These are phyloP conservation scores for Tyrophagus putrescentiae DNA, from an alignment of 1,140 invertebrate genomes.

Conservation along the genomic window DNA sequence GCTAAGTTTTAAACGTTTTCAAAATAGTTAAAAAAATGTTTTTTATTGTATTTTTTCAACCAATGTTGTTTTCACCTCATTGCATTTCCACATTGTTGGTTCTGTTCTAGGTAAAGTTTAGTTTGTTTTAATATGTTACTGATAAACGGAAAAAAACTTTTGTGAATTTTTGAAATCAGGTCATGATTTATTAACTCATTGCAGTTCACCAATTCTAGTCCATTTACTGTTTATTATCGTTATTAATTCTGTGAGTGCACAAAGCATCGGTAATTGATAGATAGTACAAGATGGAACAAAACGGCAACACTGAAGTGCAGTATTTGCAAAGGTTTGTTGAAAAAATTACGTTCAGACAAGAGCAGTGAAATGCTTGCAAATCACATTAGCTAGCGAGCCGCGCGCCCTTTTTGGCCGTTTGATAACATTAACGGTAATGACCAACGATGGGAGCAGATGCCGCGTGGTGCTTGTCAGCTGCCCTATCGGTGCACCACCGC, in stretches of 20 bases:
- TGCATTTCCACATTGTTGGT: too few relatives aligned
- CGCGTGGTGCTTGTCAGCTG: background rate
- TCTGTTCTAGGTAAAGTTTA: background rate
- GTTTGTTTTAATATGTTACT: too few relatives aligned
- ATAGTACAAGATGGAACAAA: too few relatives aligned
- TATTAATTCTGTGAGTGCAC: background rate
- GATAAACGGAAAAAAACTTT: too few relatives aligned
- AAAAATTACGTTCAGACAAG: too few relatives aligned
- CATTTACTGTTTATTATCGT: background rate
- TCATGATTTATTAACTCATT: slow-evolving; percentile 15
- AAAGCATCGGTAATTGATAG: slow-evolving; percentile 1
- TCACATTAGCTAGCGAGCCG: slow-evolving; percentile 3
- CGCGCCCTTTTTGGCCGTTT: too few relatives aligned
- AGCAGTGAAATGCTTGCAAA: background rate
- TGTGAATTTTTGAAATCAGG: too few relatives aligned
- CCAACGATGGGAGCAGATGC: background rate
- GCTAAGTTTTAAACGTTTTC: too few relatives aligned
- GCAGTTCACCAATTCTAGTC: background rate
- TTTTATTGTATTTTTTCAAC: too few relatives aligned
- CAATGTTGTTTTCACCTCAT: too few relatives aligned
- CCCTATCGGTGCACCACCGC: background rate
- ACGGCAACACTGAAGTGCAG: background rate
- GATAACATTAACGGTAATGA: slow-evolving; percentile 13
- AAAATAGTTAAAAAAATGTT: too few relatives aligned
- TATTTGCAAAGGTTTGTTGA: background rate